Conservation (phyloP, 1,140 invertebrate genomes). For the Trypoxylus dichotomus region DNA sequence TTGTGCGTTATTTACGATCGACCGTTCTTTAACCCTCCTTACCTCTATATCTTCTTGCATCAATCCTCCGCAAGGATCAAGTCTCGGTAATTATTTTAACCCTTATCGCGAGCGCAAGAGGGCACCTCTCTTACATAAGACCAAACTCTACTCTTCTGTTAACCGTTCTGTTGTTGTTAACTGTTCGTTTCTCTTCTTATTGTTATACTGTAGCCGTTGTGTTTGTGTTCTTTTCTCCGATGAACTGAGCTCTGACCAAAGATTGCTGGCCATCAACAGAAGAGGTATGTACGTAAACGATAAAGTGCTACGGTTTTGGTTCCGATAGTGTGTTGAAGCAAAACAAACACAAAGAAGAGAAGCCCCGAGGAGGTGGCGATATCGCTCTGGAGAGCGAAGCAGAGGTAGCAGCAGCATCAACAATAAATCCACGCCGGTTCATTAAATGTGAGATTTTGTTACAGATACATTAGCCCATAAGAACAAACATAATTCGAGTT, state of each 20-base stretch:
- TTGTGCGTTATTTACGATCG: slow-evolving; percentile 32
- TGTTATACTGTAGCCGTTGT: neutral
- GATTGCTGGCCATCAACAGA: neutral
- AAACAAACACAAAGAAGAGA: neutral
- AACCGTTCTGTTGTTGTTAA: neutral
- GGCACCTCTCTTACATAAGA: slow-evolving; percentile 5
- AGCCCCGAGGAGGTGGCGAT: slow-evolving; percentile 10
- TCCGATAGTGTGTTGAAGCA: neutral
- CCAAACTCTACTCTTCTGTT: neutral
- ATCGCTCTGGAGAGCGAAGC: slow-evolving; percentile 12
- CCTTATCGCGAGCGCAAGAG: slow-evolving; percentile 26
- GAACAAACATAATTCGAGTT: slow-evolving; percentile 47
- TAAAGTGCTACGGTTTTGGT: neutral
- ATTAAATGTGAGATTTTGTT: slow-evolving; percentile 45
- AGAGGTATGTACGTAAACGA: neutral
- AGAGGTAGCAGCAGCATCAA: slow-evolving; percentile 26
- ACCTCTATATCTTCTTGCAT: slow-evolving; percentile 1
- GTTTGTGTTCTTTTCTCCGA: neutral
- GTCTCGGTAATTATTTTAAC: slow-evolving; percentile 36
- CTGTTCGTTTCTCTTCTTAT: neutral
- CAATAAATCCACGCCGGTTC: slow-evolving; percentile 35
- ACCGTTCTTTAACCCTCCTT: neutral
- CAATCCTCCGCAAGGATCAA: neutral
- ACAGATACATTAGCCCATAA: slow-evolving; percentile 46
- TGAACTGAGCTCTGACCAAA: neutral